A percentile compares a stretch with the other conserved stretches of the same genome.
These are phyloP conservation scores for Holothuria leucospilota DNA, from an alignment of 53 echinoderm and acorn worm species.

Conservation along the genomic window DNA sequence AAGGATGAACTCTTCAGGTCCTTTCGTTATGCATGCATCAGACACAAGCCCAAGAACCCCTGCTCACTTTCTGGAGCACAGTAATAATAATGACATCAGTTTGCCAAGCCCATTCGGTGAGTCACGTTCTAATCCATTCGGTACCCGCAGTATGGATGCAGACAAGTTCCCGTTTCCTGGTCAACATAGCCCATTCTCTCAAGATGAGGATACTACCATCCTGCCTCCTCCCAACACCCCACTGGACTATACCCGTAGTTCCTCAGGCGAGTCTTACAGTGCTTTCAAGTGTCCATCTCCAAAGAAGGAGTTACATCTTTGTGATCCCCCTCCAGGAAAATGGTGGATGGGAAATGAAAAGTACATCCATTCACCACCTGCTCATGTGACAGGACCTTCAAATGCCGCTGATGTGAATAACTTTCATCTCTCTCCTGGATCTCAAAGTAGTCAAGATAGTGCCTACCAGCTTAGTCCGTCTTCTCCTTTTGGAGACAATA, in stretches of 20 bases:
- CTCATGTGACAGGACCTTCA: neutral
- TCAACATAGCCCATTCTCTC: neutral
- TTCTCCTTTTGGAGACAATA: slow-evolving; percentile 56
- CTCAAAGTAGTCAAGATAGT: slow-evolving; percentile 60
- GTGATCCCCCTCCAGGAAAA: neutral
- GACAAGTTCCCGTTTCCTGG: slow-evolving; percentile 6
- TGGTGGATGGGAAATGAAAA: neutral
- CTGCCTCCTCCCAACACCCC: slow-evolving; percentile 14
- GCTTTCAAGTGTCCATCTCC: neutral
- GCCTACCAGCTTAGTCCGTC: slow-evolving; percentile 52
- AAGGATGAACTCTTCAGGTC: neutral
- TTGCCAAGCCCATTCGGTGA: slow-evolving; percentile 67
- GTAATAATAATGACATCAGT: slow-evolving; percentile 48
- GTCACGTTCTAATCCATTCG: slow-evolving; percentile 33
- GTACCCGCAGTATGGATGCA: neutral
- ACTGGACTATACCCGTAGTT: neutral
- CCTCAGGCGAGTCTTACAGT: neutral
- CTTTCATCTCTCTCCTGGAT: slow-evolving; percentile 14
- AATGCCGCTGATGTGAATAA: neutral
- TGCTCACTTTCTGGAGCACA: slow-evolving; percentile 57
- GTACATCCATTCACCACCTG: neutral
- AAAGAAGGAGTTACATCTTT: neutral
- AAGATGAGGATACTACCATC: slow-evolving; percentile 35
- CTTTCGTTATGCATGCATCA: slow-evolving; percentile 59
- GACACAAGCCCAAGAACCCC: slow-evolving; percentile 70